phyloP scores from a whole-genome alignment of 2,888 invertebrate species.

The Crocallis elinguaria region DNA sequence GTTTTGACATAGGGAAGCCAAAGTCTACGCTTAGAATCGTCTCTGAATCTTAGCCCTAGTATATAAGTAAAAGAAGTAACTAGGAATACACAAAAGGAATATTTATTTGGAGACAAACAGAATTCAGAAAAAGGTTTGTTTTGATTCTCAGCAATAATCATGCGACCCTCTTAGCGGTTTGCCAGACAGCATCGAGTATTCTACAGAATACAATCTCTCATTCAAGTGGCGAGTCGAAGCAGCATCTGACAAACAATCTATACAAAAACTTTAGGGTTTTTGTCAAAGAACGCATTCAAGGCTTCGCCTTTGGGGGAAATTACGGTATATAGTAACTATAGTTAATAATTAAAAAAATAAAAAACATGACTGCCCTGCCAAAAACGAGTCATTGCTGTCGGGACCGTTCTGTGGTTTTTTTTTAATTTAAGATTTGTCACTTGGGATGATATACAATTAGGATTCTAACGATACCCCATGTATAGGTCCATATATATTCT shows the following conservation, averaged over 20 bases:
- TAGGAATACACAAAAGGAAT: not conserved
- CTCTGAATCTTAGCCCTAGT: too few relatives aligned
- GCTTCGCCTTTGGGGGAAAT: not conserved
- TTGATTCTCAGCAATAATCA: constrained; percentile 33
- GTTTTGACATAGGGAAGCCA: too few relatives aligned
- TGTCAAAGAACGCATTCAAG: constrained; percentile 16
- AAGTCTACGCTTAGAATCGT: too few relatives aligned
- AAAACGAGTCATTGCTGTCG: too few relatives aligned
- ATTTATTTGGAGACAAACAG: not conserved
- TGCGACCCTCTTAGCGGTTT: constrained; percentile 25
- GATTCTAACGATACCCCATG: too few relatives aligned
- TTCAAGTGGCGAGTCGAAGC: constrained; percentile 37
- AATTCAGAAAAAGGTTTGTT: constrained; percentile 2
- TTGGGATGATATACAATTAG: too few relatives aligned
- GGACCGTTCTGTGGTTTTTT: too few relatives aligned
- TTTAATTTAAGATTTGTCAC: too few relatives aligned
- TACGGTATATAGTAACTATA: too few relatives aligned
- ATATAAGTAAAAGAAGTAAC: not conserved
- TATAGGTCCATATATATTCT: too few relatives aligned
- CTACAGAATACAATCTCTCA: constrained; percentile 27
- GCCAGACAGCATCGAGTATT: constrained; percentile 23
- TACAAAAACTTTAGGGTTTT: constrained; percentile 62
- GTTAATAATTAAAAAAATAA: too few relatives aligned
- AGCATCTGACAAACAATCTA: constrained; percentile 61
- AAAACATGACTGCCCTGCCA: too few relatives aligned